Percentiles rank a stretch among this genome's conserved stretches.
phyloP scores from a whole-genome alignment of 1,140 invertebrate species.

The Andricus grossulariae region DNA sequence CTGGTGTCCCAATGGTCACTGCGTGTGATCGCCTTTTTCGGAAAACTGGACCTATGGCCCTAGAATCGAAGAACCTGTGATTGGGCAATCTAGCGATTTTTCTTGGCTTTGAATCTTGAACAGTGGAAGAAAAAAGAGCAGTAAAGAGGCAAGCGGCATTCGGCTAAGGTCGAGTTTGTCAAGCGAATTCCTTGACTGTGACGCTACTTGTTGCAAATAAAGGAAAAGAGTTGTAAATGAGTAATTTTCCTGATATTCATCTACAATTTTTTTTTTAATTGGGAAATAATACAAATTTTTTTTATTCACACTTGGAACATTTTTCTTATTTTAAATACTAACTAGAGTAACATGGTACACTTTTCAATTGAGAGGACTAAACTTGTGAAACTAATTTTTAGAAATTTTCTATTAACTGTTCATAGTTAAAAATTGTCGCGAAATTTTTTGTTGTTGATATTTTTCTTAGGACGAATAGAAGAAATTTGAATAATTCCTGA shows the following conservation, averaged over 20 bases:
- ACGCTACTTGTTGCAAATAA: constrained; percentile 15
- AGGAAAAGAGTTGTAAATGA: background rate
- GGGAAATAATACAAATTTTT: no score
- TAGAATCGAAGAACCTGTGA: constrained; percentile 48
- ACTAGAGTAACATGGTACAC: no score
- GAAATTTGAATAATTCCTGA: no score
- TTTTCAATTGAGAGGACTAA: no score
- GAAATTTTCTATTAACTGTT: no score
- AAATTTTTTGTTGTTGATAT: no score
- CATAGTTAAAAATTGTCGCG: no score
- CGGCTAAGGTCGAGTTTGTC: constrained; percentile 26
- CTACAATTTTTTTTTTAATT: no score
- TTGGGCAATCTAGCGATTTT: constrained; percentile 51
- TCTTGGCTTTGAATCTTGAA: constrained; percentile 26
- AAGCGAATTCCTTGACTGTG: constrained; percentile 28
- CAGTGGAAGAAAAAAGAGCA: background rate
- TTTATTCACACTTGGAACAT: no score
- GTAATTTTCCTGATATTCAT: background rate
- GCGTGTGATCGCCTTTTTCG: constrained; percentile 56
- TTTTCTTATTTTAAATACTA: no score
- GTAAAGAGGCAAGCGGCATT: constrained; percentile 10
- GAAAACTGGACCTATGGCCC: constrained; percentile 57
- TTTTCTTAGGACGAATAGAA: no score
- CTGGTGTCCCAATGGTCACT: constrained; percentile 52
- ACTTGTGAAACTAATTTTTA: no score